phyloP scores from a whole-genome alignment of 2,113 vertebrate species.

The Protomyctophum bolini region DNA sequence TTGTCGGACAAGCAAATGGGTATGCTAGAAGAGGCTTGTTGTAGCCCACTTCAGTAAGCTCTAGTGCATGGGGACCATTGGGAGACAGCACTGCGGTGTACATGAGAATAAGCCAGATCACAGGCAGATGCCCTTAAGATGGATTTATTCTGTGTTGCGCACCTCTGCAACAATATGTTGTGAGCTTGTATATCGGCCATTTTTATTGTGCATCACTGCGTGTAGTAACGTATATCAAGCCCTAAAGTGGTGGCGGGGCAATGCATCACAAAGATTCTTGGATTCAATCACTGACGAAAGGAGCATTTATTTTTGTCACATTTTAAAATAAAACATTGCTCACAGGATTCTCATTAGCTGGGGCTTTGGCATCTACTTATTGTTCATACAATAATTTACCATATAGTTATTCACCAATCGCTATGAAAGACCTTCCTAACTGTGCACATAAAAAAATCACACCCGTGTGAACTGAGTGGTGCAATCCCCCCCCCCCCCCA shows the following conservation, averaged over 20 bases:
- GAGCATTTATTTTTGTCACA: slow-evolving; percentile 11
- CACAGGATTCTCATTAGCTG: slow-evolving; percentile 7
- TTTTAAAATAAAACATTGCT: neutral
- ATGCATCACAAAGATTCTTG: slow-evolving; percentile 43
- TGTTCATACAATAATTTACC: too few species aligned
- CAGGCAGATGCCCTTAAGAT: slow-evolving; percentile 54
- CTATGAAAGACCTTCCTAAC: too few species aligned
- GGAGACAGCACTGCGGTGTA: slow-evolving; percentile 57
- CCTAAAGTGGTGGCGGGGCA: slow-evolving; percentile 21
- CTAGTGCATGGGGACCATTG: slow-evolving; percentile 59
- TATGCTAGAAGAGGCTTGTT: slow-evolving; percentile 36
- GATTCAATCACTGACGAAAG: slow-evolving; percentile 31
- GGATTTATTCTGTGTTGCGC: too few species aligned
- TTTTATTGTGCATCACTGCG: too few species aligned
- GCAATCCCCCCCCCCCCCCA: too few species aligned
- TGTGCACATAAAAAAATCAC: too few species aligned
- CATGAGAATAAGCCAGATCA: slow-evolving; percentile 71
- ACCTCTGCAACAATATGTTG: too few species aligned
- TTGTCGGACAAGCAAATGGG: slow-evolving; percentile 25
- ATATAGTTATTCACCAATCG: too few species aligned
- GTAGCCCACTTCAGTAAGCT: slow-evolving; percentile 61
- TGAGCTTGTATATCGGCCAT: too few species aligned
- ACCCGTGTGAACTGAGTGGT: too few species aligned
- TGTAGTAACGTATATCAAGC: too few species aligned
- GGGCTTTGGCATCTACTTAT: too few species aligned